Evolutionary conservation across 2,797 vertebrate genomes (phyloP).

Genomic region (Cynopterus sphinx): DNA sequence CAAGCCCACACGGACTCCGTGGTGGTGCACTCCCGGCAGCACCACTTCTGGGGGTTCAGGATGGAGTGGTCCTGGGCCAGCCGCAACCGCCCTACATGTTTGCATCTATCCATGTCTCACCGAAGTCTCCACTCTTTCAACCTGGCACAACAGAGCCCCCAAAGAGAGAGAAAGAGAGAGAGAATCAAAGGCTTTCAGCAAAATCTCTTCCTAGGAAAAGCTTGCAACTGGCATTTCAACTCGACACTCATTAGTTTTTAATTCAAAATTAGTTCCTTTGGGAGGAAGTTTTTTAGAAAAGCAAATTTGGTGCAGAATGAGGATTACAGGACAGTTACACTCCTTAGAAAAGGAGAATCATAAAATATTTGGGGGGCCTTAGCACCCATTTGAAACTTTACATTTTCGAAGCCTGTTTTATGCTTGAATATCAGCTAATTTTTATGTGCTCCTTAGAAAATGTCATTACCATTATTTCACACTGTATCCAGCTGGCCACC

Average conservation of each 20-base stretch:
- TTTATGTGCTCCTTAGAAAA: not conserved
- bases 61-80: conserved; percentile 98
- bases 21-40: conserved; percentile 94
- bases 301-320: not conserved
- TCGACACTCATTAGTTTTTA: not conserved
- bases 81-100: conserved; percentile 97
- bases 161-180: not conserved
- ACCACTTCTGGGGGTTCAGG: conserved; percentile 99
- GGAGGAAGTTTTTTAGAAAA: not conserved
- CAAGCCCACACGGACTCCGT: conserved; percentile 98
- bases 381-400: not conserved
- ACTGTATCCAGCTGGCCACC: not conserved
- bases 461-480: not conserved
- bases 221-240: conserved; percentile 8
- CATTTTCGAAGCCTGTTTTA: not conserved
- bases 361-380: not conserved
- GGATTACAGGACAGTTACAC: not conserved
- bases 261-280: conserved; percentile 41
- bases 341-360: not conserved
- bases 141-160: conserved; percentile 61
- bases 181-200: conserved; percentile 40
- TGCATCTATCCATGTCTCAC: conserved; percentile 99
- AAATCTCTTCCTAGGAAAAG: not conserved
- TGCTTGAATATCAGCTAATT: not conserved
- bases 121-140: conserved; percentile 86